Evolutionary conservation across 2,113 vertebrate species (phyloP).

Genomic region (Eupsittula cactorum): DNA sequence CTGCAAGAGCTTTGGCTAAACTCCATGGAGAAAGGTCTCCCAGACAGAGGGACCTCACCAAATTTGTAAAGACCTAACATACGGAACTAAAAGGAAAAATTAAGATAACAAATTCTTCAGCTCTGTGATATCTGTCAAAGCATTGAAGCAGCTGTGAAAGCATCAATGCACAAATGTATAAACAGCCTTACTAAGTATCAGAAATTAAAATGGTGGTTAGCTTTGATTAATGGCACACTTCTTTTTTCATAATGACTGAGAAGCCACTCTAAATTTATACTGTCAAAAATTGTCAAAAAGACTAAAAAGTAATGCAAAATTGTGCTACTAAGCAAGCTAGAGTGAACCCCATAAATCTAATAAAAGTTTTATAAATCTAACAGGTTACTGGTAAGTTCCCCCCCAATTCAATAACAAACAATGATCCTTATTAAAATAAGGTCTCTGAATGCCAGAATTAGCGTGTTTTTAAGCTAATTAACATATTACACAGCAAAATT

Average conservation of each 20-base stretch:
- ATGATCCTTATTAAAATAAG: neutral
- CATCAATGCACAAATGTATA: neutral
- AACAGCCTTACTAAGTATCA: neutral
- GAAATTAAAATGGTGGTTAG: neutral
- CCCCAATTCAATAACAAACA: neutral
- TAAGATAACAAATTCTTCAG: neutral
- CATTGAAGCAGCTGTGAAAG: neutral
- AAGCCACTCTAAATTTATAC: neutral
- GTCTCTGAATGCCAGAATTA: neutral
- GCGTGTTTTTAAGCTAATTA: neutral
- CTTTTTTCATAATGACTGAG: neutral
- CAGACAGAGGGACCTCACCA: neutral
- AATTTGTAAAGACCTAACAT: fast-evolving
- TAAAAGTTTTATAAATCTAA: neutral
- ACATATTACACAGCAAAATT: neutral
- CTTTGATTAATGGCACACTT: neutral
- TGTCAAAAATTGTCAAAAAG: neutral
- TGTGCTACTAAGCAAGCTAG: neutral
- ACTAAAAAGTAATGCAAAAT: neutral
- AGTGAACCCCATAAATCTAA: neutral
- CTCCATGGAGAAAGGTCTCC: neutral
- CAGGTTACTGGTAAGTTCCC: neutral
- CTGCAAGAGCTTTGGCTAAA: neutral
- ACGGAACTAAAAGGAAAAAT: neutral
- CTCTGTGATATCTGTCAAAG: neutral